phyloP scores from a whole-genome alignment of 2,113 vertebrate genomes.

The Oryzias melastigma region DNA sequence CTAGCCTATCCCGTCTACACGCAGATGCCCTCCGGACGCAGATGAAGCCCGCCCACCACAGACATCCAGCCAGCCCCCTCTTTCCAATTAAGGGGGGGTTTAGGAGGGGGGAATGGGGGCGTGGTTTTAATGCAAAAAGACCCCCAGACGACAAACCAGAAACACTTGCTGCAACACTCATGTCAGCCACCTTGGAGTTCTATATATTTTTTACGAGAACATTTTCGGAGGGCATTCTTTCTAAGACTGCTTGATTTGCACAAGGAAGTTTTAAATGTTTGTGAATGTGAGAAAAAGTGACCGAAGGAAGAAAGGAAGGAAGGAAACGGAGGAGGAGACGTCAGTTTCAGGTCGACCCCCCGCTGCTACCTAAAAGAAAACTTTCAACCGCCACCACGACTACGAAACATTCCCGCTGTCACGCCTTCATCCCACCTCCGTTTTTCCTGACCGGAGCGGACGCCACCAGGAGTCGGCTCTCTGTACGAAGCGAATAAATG shows the following conservation, averaged over 20 bases:
- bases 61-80: background rate
- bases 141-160: constrained; percentile 4
- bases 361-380: constrained; percentile 80
- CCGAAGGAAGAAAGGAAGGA: constrained; percentile 37
- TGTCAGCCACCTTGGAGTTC: constrained; percentile 77
- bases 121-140: too few relatives aligned
- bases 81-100: background rate
- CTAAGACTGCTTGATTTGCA: constrained; percentile 99
- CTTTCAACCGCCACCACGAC: too few relatives aligned
- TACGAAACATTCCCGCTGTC: too few relatives aligned
- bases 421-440: too few relatives aligned
- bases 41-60: constrained; percentile 80
- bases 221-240: constrained; percentile 92
- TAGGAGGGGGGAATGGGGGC: too few relatives aligned
- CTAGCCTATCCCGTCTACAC: constrained; percentile 93
- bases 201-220: constrained; percentile 80
- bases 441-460: too few relatives aligned
- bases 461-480: constrained; percentile 33
- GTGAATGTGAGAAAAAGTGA: constrained; percentile 88
- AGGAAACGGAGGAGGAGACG: constrained; percentile 62
- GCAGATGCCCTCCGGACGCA: constrained; percentile 90
- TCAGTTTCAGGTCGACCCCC: constrained; percentile 80
- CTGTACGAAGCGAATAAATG: constrained; percentile 57
- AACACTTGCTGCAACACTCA: constrained; percentile 74
- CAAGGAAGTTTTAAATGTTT: constrained; percentile 94